These are phyloP conservation scores for Microctonus hyperodae DNA, from an alignment of 2,888 invertebrate genomes.

Conservation along the genomic window DNA sequence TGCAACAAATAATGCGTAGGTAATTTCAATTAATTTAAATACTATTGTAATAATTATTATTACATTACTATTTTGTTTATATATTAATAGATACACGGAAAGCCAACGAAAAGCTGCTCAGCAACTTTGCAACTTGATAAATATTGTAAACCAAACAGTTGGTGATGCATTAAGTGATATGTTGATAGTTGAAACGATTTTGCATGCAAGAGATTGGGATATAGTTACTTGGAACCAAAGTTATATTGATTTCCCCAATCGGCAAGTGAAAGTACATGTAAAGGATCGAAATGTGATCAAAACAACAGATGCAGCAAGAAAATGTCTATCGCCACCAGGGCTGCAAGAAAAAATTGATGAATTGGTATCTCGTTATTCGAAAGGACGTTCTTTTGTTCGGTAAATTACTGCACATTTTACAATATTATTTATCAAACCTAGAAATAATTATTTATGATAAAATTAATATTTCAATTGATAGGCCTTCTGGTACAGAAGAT, in stretches of 20 bases:
- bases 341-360: constrained; percentile 83
- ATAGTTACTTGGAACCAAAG: constrained; percentile 80
- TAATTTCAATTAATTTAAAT: constrained; percentile 30
- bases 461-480: constrained; percentile 49
- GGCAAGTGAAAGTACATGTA: constrained; percentile 87
- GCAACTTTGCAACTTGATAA: constrained; percentile 74
- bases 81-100: constrained; percentile 38
- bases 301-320: constrained; percentile 88
- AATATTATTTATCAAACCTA: constrained; percentile 8
- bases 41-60: no score
- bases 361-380: constrained; percentile 72
- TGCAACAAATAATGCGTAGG: constrained; percentile 62
- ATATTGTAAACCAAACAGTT: constrained; percentile 92
- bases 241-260: constrained; percentile 88
- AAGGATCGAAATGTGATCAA: constrained; percentile 84
- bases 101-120: constrained; percentile 65
- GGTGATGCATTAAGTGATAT: constrained; percentile 98
- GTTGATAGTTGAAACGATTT: constrained; percentile 89
- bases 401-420: constrained; percentile 49
- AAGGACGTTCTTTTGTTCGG: constrained; percentile 88
- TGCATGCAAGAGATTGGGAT: constrained; percentile 82
- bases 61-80: background rate
- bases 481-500: constrained; percentile 98
- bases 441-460: background rate
- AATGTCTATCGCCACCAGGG: constrained; percentile 80